Base-by-base conservation (phyloP, 2,888 invertebrate species). In the Melitaea athalia region DNA sequence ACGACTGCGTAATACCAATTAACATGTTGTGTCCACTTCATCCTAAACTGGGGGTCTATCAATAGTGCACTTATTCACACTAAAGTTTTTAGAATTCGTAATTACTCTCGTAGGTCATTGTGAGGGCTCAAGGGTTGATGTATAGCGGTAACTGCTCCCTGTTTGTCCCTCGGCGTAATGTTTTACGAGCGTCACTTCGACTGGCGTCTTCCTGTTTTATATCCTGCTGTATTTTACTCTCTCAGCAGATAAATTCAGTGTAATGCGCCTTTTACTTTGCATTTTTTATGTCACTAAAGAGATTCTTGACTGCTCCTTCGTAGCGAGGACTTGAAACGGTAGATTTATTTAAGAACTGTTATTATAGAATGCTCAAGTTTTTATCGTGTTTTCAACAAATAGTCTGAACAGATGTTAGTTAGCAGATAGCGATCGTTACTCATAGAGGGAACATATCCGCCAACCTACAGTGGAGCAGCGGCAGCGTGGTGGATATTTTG, bases 151-250 rank as follows among this genome's bases (percentile, higher is more conserved):
- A 52, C 5, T 5, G 24, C 24, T 17, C 24, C 17, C 24, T 24
- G 45, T 52, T 52, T 52, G 52, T 31, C 52, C 52, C 24, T 24
- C 17, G 12, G 11, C 24, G 31, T 12, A 12, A 52, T 52, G 17
- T 11, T 52, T 52, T 52, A 52, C 52, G 52, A 52, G 24, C 31
- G 4, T 52, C 52, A 52, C 52, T 52, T 52, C 5, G 17, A 52
- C 52, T 12, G 24, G 17, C 52, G 24, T 52, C 52, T 24, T 12
- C 12, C 52, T 52, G 12, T 52, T 52, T 52, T 52, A 52, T 52
- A 24, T 12, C 52, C 52, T 52, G 24, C 17, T 12, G 24, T 52
- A 52, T 24, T 52, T 52, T 52, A 52, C 24, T 52, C 11, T 11
- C 31, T 24, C 17, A 11, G 52, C 24, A 24, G 12, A 24, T 52